Percentiles rank a stretch among this genome's conserved stretches.
Evolutionary conservation across 64 coral and sea anemone genomes (phyloP).

Genomic region (Stichodactyla helianthus): DNA sequence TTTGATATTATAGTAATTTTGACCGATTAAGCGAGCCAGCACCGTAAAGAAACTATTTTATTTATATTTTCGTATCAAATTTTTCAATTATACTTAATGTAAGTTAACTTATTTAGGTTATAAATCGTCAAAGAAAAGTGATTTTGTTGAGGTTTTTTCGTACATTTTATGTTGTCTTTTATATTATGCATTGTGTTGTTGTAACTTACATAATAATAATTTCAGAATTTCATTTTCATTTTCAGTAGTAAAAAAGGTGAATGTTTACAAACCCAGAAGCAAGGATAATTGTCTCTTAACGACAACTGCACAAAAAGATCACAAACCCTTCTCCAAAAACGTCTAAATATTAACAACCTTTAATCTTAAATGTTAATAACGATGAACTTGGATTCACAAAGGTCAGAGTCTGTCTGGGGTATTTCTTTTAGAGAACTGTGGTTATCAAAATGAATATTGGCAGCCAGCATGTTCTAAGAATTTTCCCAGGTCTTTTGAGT

Average conservation of each 20-base stretch:
- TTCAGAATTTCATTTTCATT: neutral
- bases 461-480: slow-evolving; percentile 56
- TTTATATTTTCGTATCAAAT: neutral
- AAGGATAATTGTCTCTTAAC: too few species aligned
- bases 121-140: neutral
- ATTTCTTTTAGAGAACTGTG: neutral
- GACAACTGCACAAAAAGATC: too few species aligned
- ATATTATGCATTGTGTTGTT: neutral
- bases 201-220: neutral
- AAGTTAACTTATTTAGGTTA: neutral
- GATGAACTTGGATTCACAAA: neutral
- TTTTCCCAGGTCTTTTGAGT: slow-evolving; percentile 84
- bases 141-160: neutral
- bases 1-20: neutral
- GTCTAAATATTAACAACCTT: neutral
- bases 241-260: neutral
- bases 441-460: slow-evolving; percentile 37
- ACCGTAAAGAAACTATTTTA: neutral
- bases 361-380: neutral
- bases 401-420: neutral
- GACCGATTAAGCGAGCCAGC: neutral
- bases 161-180: neutral
- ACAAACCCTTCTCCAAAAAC: too few species aligned
- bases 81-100: neutral
- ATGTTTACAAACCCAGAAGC: neutral